Conservation (phyloP, 2,888 invertebrate species). For the Hemithea aestivaria region DNA sequence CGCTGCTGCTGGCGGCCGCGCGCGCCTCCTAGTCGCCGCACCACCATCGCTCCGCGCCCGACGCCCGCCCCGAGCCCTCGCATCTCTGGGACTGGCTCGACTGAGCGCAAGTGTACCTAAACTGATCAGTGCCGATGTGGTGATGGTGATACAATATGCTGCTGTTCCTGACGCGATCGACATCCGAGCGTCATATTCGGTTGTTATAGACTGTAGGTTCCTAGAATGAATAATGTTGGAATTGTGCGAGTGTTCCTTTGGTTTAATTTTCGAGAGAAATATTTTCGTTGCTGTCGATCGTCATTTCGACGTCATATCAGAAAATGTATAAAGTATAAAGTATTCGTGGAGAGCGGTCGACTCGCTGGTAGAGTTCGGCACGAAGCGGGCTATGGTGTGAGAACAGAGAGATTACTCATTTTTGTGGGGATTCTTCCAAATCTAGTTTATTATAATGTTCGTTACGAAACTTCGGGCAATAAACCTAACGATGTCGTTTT, state of each 20-base stretch:
- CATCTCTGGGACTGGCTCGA: conserved; percentile 75
- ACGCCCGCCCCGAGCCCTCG: conserved; percentile 55
- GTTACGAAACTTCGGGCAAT: conserved; percentile 68
- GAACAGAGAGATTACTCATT: conserved; percentile 5
- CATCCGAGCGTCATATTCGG: too few relatives aligned
- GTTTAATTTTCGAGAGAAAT: too few relatives aligned
- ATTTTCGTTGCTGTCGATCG: too few relatives aligned
- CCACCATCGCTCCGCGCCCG: conserved; percentile 38
- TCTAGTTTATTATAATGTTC: conserved; percentile 30
- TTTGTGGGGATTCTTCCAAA: conserved; percentile 8
- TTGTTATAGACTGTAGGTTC: conserved; percentile 9
- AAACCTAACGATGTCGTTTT: conserved; percentile 57
- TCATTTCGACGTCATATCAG: too few relatives aligned
- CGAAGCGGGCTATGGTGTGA: conserved; percentile 2
- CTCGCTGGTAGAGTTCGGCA: not conserved
- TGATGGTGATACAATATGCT: too few relatives aligned
- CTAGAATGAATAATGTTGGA: not conserved
- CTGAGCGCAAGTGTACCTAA: conserved; percentile 39
- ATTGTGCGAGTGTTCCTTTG: too few relatives aligned
- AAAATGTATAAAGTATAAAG: too few relatives aligned
- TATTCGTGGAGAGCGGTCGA: not conserved
- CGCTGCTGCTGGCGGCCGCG: conserved; percentile 54
- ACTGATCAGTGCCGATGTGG: conserved; percentile 18
- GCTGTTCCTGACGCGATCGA: too few relatives aligned
- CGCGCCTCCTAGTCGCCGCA: conserved; percentile 66